These are phyloP conservation scores for Pelodiscus sinensis DNA, from an alignment of 2,113 vertebrate species.

Conservation along the genomic window DNA sequence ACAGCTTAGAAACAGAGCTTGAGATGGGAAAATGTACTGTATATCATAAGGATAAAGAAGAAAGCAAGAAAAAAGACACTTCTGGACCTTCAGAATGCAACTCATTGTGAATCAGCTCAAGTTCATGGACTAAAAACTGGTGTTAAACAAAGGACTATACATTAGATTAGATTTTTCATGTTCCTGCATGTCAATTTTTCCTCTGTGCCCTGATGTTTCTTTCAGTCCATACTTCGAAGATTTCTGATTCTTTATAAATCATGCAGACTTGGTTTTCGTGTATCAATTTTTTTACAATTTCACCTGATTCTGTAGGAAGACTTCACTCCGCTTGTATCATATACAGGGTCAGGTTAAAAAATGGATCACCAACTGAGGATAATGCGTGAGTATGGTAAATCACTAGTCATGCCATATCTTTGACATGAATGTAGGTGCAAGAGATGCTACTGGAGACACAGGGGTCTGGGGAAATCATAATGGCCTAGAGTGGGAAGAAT, in stretches of 20 bases:
- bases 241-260: not conserved
- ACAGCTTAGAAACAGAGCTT: not conserved
- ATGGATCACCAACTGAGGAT: not conserved
- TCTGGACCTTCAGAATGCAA: not conserved
- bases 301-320: not conserved
- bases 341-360: not conserved
- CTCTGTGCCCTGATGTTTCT: not conserved
- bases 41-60: not conserved
- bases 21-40: not conserved
- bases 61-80: not conserved
- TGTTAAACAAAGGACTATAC: not conserved
- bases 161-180: not conserved
- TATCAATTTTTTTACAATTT: not conserved
- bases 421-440: not conserved
- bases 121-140: not conserved
- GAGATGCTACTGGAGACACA: not conserved
- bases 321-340: not conserved
- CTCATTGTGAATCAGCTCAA: not conserved
- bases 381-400: not conserved
- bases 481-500: not conserved
- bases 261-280: not conserved
- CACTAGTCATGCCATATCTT: not conserved
- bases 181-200: not conserved
- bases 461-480: not conserved
- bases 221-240: not conserved